phyloP scores from a whole-genome alignment of 1,140 invertebrate genomes.

The Alviniconcha marisindica region DNA sequence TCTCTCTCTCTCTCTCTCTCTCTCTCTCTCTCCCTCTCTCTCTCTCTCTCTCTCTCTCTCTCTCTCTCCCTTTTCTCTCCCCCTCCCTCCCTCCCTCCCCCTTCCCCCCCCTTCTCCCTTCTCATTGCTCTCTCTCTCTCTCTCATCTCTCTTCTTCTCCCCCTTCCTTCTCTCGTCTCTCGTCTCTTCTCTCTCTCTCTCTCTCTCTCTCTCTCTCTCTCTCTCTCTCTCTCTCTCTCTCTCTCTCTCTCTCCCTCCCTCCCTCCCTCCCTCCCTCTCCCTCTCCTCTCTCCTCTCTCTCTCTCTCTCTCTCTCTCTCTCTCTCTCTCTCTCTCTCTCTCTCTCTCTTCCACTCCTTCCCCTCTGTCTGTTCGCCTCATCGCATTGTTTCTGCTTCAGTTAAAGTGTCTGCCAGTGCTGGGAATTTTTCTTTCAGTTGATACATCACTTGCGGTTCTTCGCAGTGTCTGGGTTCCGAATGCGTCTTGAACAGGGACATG shows the following conservation, averaged over 20 bases:
- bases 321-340: slow-evolving; percentile 17
- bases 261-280: background rate
- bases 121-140: background rate
- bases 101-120: background rate
- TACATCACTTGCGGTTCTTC: too few relatives aligned
- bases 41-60: background rate
- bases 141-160: background rate
- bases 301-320: slow-evolving; percentile 15
- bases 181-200: background rate
- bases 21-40: slow-evolving; percentile 1
- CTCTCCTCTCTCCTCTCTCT: background rate
- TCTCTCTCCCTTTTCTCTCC: slow-evolving; percentile 7
- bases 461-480: too few relatives aligned
- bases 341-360: background rate
- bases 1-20: background rate
- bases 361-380: background rate
- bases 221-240: background rate
- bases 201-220: slow-evolving; percentile 1
- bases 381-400: background rate
- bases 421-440: too few relatives aligned
- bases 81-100: background rate
- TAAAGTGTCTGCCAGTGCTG: too few relatives aligned
- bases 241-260: slow-evolving; percentile 16
- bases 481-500: too few relatives aligned
- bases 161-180: background rate